A percentile compares a stretch with the other conserved stretches of the same genome.
These are phyloP conservation scores for Aplysina aerophoba DNA, from an alignment of 37 sponge, comb jelly and placozoan species.

Conservation along the genomic window DNA sequence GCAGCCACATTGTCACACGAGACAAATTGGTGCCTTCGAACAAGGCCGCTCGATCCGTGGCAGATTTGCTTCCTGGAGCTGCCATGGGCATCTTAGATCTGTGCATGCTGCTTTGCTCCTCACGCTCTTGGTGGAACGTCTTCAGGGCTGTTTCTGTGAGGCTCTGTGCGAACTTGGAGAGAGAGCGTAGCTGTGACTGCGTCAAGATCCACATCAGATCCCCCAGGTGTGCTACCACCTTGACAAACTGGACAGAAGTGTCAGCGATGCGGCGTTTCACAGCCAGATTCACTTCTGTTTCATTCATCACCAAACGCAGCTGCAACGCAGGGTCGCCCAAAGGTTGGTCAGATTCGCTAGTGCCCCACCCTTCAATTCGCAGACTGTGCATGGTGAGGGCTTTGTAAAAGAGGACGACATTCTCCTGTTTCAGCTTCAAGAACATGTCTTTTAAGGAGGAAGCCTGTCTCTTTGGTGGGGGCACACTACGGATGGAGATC, in stretches of 20 bases:
- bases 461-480: slow-evolving; percentile 49
- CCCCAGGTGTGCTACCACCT: slow-evolving; percentile 55
- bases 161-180: slow-evolving; percentile 69
- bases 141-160: slow-evolving; percentile 61
- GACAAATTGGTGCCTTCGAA: neutral
- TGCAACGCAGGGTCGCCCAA: neutral
- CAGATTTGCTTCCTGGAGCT: slow-evolving; percentile 41
- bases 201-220: slow-evolving; percentile 83
- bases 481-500: slow-evolving; percentile 67
- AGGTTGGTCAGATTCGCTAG: neutral
- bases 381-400: slow-evolving; percentile 56
- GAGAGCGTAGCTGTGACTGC: slow-evolving; percentile 73
- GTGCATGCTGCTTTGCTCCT: neutral
- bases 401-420: slow-evolving; percentile 70
- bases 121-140: slow-evolving; percentile 35
- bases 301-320: slow-evolving; percentile 51
- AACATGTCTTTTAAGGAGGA: slow-evolving; percentile 15
- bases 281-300: slow-evolving; percentile 46
- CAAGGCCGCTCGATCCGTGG: slow-evolving; percentile 11
- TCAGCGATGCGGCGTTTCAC: slow-evolving; percentile 61
- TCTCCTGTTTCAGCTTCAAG: slow-evolving; percentile 58
- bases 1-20: neutral
- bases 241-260: slow-evolving; percentile 52
- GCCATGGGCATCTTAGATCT: slow-evolving; percentile 46
- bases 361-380: slow-evolving; percentile 58